Conservation (phyloP, 2,888 invertebrate species). For the Antitype chi region DNA sequence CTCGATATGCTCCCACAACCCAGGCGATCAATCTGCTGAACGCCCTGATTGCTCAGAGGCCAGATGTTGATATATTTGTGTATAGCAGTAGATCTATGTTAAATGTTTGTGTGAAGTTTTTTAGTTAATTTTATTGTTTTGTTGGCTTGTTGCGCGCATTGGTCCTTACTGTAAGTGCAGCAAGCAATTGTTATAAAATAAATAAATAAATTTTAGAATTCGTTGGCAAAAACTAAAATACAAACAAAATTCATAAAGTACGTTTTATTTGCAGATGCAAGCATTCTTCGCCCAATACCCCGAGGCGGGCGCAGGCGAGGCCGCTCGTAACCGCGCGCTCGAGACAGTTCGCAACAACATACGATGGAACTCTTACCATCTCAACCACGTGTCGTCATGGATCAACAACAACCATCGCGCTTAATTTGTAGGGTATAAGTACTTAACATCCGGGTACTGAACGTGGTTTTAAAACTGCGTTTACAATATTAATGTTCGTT, state of each 20-base stretch:
- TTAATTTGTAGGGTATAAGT: slow-evolving; percentile 5
- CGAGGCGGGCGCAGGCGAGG: slow-evolving; percentile 96
- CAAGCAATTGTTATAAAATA: too few relatives aligned
- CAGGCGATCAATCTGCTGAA: too few relatives aligned
- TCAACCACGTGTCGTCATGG: slow-evolving; percentile 91
- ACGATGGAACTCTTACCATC: slow-evolving; percentile 93
- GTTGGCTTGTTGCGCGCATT: too few relatives aligned
- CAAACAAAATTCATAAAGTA: not conserved
- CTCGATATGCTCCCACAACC: too few relatives aligned
- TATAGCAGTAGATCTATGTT: too few relatives aligned
- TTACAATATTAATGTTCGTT: not conserved
- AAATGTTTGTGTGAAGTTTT: too few relatives aligned
- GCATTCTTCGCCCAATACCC: slow-evolving; percentile 95
- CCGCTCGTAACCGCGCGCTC: slow-evolving; percentile 93
- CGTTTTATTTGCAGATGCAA: slow-evolving; percentile 91
- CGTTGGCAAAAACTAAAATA: too few relatives aligned
- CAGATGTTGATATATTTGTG: too few relatives aligned
- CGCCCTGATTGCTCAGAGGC: too few relatives aligned
- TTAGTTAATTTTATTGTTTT: too few relatives aligned
- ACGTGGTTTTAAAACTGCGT: not conserved
- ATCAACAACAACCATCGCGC: slow-evolving; percentile 74
- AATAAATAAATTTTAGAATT: too few relatives aligned
- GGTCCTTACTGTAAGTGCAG: too few relatives aligned
- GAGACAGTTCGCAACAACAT: slow-evolving; percentile 95
- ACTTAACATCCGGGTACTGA: not conserved